Percentiles rank a stretch among this genome's conserved stretches.
Conservation (phyloP, 2,888 invertebrate genomes). For the Meghimatium bilineatum region DNA sequence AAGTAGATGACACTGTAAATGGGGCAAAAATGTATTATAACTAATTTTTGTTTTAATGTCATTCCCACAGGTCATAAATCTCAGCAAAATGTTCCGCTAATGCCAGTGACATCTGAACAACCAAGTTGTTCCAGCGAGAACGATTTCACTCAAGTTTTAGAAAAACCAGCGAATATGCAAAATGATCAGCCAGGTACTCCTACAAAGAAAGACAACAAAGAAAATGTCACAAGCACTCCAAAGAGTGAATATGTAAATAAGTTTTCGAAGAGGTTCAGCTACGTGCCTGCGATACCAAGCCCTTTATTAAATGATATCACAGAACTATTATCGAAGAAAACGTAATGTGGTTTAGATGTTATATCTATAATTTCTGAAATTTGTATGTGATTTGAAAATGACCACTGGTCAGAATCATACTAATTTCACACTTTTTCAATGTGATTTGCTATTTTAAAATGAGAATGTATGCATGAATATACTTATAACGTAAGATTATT, state of each 20-base stretch:
- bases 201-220: conserved; percentile 34
- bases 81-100: conserved; percentile 3
- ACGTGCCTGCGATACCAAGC: conserved; percentile 66
- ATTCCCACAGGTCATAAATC: conserved; percentile 1
- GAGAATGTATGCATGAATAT: too few relatives aligned
- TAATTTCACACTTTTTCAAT: too few relatives aligned
- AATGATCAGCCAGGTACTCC: not conserved
- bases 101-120: not conserved
- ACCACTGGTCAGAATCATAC: too few relatives aligned
- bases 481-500: too few relatives aligned
- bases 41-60: not conserved
- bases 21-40: too few relatives aligned
- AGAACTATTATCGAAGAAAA: conserved; percentile 24
- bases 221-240: conserved; percentile 28
- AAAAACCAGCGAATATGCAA: not conserved
- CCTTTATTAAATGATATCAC: conserved; percentile 64
- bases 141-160: not conserved
- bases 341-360: not conserved
- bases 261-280: conserved; percentile 60
- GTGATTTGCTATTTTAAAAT: too few relatives aligned
- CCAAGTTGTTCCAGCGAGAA: not conserved
- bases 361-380: not conserved
- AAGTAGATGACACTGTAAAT: too few relatives aligned
- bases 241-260: not conserved
- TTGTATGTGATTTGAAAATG: too few relatives aligned